Evolutionary conservation across 2,888 invertebrate species (phyloP).

Genomic region (Drosophila birchii): DNA sequence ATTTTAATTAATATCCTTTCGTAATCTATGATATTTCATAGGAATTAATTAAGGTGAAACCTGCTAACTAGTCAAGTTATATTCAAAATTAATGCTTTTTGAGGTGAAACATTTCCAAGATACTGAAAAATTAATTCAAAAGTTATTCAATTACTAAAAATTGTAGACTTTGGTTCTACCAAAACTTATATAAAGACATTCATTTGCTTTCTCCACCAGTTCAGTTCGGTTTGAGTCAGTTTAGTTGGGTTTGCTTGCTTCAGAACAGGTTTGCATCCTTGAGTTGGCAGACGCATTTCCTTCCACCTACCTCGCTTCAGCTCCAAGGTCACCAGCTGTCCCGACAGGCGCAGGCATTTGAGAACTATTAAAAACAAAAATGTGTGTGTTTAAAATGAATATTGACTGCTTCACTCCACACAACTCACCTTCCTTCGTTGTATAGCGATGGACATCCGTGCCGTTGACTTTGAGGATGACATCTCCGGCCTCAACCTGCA

Average conservation of each 20-base stretch:
- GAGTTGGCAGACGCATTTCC: conserved; percentile 11
- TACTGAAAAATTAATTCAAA: background rate
- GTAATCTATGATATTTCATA: too few relatives aligned
- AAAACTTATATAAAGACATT: background rate
- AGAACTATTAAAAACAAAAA: conserved; percentile 88
- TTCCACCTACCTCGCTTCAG: conserved; percentile 92
- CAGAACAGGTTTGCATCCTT: conserved; percentile 21
- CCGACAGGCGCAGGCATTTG: conserved; percentile 96
- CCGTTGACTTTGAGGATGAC: conserved; percentile 97
- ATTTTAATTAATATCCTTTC: too few relatives aligned
- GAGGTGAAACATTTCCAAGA: background rate
- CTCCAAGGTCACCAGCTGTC: conserved; percentile 95
- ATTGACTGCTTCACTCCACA: background rate
- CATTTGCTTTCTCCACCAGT: background rate
- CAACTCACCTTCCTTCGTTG: conserved; percentile 93
- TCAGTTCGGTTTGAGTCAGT: background rate
- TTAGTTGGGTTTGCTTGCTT: conserved; percentile 1
- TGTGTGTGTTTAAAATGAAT: background rate
- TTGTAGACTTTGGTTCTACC: too few relatives aligned
- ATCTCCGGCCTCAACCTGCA: conserved; percentile 96
- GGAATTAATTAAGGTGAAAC: too few relatives aligned
- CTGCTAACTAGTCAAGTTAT: background rate
- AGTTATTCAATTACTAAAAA: background rate
- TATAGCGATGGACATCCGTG: conserved; percentile 95
- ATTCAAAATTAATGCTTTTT: background rate